Conservation (phyloP, 2,113 vertebrate species). For the Urocitellus parryii region DNA sequence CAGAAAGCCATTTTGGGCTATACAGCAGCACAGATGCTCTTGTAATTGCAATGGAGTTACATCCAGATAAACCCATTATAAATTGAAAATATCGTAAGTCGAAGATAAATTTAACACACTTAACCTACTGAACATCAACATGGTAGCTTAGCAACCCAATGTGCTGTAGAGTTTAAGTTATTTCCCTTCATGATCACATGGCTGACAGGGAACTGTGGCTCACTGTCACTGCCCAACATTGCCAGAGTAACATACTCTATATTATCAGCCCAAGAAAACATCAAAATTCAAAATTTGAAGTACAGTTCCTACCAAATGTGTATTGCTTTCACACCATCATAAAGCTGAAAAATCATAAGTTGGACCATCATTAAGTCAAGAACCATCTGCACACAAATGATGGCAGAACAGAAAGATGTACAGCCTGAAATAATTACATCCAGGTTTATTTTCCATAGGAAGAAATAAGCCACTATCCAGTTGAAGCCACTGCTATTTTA, state of each 20-base stretch:
- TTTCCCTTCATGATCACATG: not conserved
- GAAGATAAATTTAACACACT: not conserved
- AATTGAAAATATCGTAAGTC: not conserved
- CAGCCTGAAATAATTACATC: not conserved
- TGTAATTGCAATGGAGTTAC: not conserved
- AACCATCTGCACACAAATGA: not conserved
- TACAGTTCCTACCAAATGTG: not conserved
- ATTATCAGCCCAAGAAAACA: not conserved
- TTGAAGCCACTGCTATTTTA: not conserved
- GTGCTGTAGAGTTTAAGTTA: not conserved
- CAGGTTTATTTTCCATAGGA: not conserved
- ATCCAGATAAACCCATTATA: not conserved
- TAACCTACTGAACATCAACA: not conserved
- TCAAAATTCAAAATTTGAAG: not conserved
- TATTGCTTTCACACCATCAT: not conserved
- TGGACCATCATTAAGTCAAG: not conserved
- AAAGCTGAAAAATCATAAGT: not conserved
- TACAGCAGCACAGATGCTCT: not conserved
- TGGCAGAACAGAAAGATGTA: constrained; percentile 15
- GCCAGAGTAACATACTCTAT: not conserved
- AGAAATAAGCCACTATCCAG: constrained; percentile 2
- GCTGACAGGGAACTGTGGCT: not conserved
- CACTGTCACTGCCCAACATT: not conserved
- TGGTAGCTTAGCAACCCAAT: not conserved
- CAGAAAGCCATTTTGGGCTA: not conserved